phyloP scores from a whole-genome alignment of 2,797 vertebrate species.

The Meriones psammophilus region DNA sequence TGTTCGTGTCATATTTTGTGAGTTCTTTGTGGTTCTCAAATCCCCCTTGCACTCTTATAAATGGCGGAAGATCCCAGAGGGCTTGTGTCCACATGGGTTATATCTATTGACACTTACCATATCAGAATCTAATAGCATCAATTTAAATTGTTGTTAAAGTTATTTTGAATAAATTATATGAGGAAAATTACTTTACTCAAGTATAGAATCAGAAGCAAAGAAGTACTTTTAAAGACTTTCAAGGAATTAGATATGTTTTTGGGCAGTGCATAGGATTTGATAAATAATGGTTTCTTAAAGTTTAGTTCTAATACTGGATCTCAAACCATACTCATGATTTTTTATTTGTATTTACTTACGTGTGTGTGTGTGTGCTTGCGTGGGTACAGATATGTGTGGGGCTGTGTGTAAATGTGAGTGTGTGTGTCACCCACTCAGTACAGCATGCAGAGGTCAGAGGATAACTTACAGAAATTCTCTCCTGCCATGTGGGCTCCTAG shows the following conservation, averaged over 20 bases:
- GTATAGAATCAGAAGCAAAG: not conserved
- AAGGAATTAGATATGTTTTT: slow-evolving; percentile 44
- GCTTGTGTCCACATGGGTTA: not conserved
- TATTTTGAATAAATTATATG: slow-evolving; percentile 28
- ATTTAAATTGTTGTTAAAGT: not conserved
- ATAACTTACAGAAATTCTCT: not conserved
- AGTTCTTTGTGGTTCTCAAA: not conserved
- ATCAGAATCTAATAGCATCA: not conserved
- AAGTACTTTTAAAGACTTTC: slow-evolving; percentile 34
- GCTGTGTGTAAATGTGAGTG: no score
- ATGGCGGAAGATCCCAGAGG: not conserved
- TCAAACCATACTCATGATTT: not conserved
- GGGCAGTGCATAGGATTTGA: not conserved
- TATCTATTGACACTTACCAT: not conserved
- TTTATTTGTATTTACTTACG: not conserved
- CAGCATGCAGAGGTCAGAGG: not conserved
- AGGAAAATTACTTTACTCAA: not conserved
- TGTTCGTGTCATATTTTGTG: not conserved
- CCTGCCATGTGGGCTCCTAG: not conserved
- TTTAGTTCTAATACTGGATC: slow-evolving; percentile 8
- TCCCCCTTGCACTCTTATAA: slow-evolving; percentile 41
- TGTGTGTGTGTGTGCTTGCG: not conserved
- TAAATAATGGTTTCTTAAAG: slow-evolving; percentile 21
- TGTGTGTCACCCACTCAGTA: not conserved
- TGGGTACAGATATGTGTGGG: not conserved